Evolutionary conservation across 2,113 vertebrate species (phyloP).

Genomic region (Pungitius pungitius): DNA sequence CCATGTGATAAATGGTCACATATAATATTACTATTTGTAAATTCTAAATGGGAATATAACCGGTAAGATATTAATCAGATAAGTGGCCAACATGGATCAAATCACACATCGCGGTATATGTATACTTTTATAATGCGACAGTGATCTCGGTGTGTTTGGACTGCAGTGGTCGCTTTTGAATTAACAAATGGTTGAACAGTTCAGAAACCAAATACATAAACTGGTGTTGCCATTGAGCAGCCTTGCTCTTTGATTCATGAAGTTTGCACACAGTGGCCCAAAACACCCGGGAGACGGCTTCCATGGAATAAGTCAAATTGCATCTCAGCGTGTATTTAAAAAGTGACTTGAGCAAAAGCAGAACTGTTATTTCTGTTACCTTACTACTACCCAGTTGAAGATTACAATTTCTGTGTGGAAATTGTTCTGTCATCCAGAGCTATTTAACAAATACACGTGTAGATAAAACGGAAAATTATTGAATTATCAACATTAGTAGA

Average conservation of each 20-base stretch:
- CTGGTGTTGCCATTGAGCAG: not conserved
- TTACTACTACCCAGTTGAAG: not conserved
- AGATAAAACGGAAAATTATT: not conserved
- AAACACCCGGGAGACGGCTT: not conserved
- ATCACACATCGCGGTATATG: not conserved
- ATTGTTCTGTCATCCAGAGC: slow-evolving; percentile 8
- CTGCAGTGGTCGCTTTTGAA: not conserved
- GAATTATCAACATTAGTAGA: not conserved
- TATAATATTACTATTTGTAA: not conserved
- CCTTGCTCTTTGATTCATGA: not conserved
- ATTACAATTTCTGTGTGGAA: not conserved
- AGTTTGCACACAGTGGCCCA: not conserved
- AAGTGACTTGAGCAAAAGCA: not conserved
- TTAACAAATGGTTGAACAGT: not conserved
- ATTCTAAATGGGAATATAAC: not conserved
- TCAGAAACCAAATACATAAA: not conserved
- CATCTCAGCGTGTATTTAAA: not conserved
- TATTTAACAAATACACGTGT: not conserved
- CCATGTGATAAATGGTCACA: not conserved
- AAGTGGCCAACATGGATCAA: not conserved
- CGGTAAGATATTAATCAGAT: not conserved
- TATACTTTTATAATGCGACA: not conserved
- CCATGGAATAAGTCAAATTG: not conserved
- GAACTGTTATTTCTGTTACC: not conserved
- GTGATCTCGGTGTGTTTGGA: not conserved